Percentiles rank a stretch among this genome's conserved stretches.
These are phyloP conservation scores for Xylophagus ater DNA, from an alignment of 2,888 invertebrate species.

Conservation along the genomic window DNA sequence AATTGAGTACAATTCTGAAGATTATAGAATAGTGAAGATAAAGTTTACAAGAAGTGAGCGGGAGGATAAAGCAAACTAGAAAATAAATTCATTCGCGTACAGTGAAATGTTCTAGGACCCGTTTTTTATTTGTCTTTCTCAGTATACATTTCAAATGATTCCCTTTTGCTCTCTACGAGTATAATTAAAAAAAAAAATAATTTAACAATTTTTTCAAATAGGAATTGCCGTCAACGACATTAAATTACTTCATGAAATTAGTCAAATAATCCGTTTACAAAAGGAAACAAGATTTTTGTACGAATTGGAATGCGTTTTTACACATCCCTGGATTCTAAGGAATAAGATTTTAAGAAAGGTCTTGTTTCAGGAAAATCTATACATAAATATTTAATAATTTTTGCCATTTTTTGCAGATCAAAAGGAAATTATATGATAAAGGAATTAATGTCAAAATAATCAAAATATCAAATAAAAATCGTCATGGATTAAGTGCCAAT, in stretches of 20 bases:
- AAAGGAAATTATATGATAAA: conserved; percentile 14
- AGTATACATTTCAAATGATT: too few species aligned
- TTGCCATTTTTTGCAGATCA: conserved; percentile 9
- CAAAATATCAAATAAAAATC: conserved; percentile 12
- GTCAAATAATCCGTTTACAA: conserved; percentile 22
- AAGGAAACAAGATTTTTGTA: conserved; percentile 21
- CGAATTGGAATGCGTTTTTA: conserved; percentile 21
- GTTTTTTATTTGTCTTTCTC: too few species aligned
- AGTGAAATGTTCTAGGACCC: too few species aligned
- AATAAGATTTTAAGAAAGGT: conserved; percentile 20
- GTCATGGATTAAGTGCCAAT: conserved; percentile 13
- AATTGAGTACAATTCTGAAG: too few species aligned
- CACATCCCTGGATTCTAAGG: conserved; percentile 16
- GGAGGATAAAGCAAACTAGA: too few species aligned
- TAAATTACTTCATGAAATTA: conserved; percentile 26
- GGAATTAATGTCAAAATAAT: conserved; percentile 12
- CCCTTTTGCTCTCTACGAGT: not conserved
- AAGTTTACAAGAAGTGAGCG: too few species aligned
- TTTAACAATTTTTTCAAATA: conserved; percentile 4
- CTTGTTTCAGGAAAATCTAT: not conserved
- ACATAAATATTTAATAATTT: not conserved
- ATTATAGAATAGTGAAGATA: too few species aligned
- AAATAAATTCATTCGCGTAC: too few species aligned
- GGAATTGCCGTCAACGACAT: conserved; percentile 47
- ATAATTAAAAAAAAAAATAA: not conserved